Base-by-base conservation (phyloP, 2,888 invertebrate species). In the Callyntrura guangdongensis region DNA sequence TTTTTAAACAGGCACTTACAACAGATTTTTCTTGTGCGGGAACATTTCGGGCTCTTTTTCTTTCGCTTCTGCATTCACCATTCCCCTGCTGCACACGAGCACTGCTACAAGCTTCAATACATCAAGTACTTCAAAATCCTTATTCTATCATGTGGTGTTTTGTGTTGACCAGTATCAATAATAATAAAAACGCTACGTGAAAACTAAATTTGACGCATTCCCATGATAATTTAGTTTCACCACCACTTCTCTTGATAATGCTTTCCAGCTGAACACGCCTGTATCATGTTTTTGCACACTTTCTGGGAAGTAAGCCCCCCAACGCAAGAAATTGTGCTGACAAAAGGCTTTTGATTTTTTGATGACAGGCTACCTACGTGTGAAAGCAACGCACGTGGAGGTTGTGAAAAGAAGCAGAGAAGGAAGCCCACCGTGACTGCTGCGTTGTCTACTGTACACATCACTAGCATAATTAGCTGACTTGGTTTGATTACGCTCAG, bases 321-420 rank as follows among this genome's bases (percentile, higher is more conserved):
- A 17, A 20, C n/a, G 53, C n/a, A 81, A 81, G 85, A 90, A 36
- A 86, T 86, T 49, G 74, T 86, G 86, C 90, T 90, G 90, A 86
- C 90, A 86, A 90, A 90, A 82, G 82, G 47, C n/a, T 53, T 82
- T 59, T 27, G 90, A 86, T 86, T 9, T 53, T 82, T 59, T 27
- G 90, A 86, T 86, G 82, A 86, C 90, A 90, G 45, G 64, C 25
- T 49, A 6, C 36, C 36, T 36, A 22, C 14, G 36, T 81, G 67
- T 59, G 85, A 86, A 86, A 72, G 64, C 36, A 89, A 85, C 86
- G 22, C 59, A 14, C 47, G 6, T 11, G 47, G 9, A 11, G 3
- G 72, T 20, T 17, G 64, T 36, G 82, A 11, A 14, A 61, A 49
- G 11, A 59, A 17, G 59, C 14, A 14, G 83, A 25, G 22, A 64